phyloP scores from a whole-genome alignment of 1,140 invertebrate genomes.

The Brachionus asplanchnoidis region DNA sequence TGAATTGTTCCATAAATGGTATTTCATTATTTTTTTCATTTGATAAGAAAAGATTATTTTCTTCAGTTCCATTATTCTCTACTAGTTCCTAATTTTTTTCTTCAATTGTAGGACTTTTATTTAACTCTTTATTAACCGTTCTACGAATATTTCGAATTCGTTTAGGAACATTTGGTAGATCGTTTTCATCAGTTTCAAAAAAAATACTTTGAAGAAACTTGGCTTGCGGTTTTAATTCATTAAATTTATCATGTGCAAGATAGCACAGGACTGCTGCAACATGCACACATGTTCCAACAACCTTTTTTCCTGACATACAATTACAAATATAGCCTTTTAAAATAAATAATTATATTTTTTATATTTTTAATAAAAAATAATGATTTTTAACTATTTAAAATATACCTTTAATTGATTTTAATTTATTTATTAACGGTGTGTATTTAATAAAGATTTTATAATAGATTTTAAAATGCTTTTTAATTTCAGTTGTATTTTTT shows the following conservation, averaged over 20 bases:
- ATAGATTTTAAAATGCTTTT: too few species aligned
- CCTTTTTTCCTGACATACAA: background rate
- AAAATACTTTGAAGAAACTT: background rate
- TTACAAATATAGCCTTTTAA: background rate
- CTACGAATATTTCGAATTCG: too few species aligned
- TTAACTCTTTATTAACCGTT: too few species aligned
- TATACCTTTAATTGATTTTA: background rate
- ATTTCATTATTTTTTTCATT: background rate
- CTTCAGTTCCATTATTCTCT: background rate
- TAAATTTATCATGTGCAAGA: too few species aligned
- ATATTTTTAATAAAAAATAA: background rate
- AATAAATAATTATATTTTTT: background rate
- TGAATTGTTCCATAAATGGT: background rate
- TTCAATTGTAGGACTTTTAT: too few species aligned
- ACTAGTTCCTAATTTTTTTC: background rate
- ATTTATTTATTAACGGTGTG: too few species aligned
- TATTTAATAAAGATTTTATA: too few species aligned
- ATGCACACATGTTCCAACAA: background rate
- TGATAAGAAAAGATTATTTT: background rate
- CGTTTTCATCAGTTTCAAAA: background rate
- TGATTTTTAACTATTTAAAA: too few species aligned
- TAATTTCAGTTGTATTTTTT: too few species aligned
- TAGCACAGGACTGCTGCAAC: too few species aligned
- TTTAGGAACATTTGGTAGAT: too few species aligned
- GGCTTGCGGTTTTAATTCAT: background rate